phyloP scores from a whole-genome alignment of 92 coral and sea anemone species.

The Palythoa grandis region DNA sequence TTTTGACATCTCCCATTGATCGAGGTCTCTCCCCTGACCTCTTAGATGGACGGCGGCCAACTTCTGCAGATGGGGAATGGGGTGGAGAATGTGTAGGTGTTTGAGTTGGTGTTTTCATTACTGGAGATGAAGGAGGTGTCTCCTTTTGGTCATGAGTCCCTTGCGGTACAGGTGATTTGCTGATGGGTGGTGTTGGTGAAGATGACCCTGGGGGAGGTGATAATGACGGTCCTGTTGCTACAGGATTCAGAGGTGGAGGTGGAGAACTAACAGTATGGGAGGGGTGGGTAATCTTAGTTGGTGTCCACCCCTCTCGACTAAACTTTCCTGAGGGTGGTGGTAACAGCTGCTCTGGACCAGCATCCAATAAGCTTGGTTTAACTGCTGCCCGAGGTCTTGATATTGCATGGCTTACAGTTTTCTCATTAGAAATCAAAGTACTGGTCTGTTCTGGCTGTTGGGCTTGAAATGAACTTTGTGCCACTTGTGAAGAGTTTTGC shows the following conservation, averaged over 20 bases:
- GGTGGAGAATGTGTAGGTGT: conserved; percentile 34
- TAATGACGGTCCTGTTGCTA: conserved; percentile 36
- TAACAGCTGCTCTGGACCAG: conserved; percentile 78
- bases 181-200: conserved; percentile 4
- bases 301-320: conserved; percentile 75
- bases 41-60: conserved; percentile 49
- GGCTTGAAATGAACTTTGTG: conserved; percentile 11
- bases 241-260: conserved; percentile 42
- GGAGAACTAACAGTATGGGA: conserved; percentile 35
- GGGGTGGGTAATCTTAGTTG: conserved; percentile 40
- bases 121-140: conserved; percentile 39
- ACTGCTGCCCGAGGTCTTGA: conserved; percentile 79
- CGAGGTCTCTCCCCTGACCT: conserved; percentile 71
- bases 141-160: not conserved
- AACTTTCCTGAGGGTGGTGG: conserved; percentile 90
- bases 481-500: conserved; percentile 12
- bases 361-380: conserved; percentile 76
- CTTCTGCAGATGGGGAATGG: conserved; percentile 36
- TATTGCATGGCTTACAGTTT: conserved; percentile 60
- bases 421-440: conserved; percentile 23
- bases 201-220: conserved; percentile 36
- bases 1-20: conserved; percentile 83
- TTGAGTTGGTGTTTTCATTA: conserved; percentile 13
- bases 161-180: conserved; percentile 28
- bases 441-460: conserved; percentile 31